These are phyloP conservation scores for Caenorhabditis afra DNA, from an alignment of 2,888 invertebrate species.

Conservation along the genomic window DNA sequence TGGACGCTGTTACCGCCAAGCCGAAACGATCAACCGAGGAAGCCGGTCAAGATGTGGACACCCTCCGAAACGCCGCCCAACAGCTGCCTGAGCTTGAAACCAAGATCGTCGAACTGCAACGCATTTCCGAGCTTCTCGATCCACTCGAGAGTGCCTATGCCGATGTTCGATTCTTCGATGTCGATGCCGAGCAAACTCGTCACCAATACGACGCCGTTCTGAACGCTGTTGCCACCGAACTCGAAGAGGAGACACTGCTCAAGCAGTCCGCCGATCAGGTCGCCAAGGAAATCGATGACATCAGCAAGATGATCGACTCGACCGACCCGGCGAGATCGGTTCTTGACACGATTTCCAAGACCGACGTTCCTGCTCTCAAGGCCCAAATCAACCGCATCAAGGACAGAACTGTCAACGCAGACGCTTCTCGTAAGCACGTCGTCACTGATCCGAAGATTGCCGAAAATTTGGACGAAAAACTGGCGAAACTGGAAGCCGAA, in stretches of 20 bases:
- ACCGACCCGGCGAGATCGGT: slow-evolving; percentile 28
- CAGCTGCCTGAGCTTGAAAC: slow-evolving; percentile 42
- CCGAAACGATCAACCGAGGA: slow-evolving; percentile 46
- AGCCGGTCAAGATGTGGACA: slow-evolving; percentile 52
- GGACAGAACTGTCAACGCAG: slow-evolving; percentile 45
- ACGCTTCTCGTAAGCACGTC: slow-evolving; percentile 51
- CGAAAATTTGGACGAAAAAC: slow-evolving; percentile 50
- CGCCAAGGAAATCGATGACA: slow-evolving; percentile 26
- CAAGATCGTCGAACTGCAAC: slow-evolving; percentile 63
- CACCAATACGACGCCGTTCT: slow-evolving; percentile 69
- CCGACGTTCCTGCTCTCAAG: slow-evolving; percentile 55
- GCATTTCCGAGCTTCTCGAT: slow-evolving; percentile 68
- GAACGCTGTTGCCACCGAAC: slow-evolving; percentile 54
- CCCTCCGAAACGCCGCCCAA: slow-evolving; percentile 34
- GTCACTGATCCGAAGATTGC: slow-evolving; percentile 31
- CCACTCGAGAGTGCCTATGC: slow-evolving; percentile 73
- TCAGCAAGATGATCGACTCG: slow-evolving; percentile 14
- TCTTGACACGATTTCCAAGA: slow-evolving; percentile 29
- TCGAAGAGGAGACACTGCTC: slow-evolving; percentile 62
- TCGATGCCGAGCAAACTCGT: slow-evolving; percentile 71
- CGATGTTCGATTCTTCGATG: slow-evolving; percentile 71
- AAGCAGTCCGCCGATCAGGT: slow-evolving; percentile 50
- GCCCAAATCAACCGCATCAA: slow-evolving; percentile 59
- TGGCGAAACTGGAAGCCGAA: slow-evolving; percentile 54
- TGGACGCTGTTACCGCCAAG: slow-evolving; percentile 57